Conservation (phyloP, 2,797 vertebrate genomes). For the Holocentrus rufus region DNA sequence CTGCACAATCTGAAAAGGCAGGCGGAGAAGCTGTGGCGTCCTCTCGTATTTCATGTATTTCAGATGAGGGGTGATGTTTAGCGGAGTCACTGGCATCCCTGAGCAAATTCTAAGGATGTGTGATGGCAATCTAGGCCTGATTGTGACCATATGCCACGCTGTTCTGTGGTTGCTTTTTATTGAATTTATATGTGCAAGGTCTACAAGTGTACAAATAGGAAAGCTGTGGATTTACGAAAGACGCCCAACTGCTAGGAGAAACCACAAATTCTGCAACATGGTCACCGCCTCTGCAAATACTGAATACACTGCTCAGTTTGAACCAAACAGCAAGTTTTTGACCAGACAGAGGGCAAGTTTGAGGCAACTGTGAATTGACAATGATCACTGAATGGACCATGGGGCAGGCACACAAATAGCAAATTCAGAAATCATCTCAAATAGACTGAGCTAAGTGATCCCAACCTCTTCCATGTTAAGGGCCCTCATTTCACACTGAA, state of each 20-base stretch:
- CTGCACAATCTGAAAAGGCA: not conserved
- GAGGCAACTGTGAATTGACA: not conserved
- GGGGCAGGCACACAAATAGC: no score
- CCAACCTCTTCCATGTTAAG: not conserved
- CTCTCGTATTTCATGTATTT: not conserved
- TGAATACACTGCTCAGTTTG: not conserved
- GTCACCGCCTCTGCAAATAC: not conserved
- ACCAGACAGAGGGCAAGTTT: not conserved
- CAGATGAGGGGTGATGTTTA: not conserved
- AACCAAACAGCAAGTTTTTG: not conserved
- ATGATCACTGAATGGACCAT: not conserved
- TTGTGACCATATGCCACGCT: not conserved
- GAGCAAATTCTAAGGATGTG: conserved; percentile 12
- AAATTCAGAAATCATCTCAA: not conserved
- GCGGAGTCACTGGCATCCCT: not conserved
- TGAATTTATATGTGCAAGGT: not conserved
- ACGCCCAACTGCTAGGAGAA: not conserved
- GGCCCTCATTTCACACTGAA: not conserved
- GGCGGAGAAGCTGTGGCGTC: conserved; percentile 14
- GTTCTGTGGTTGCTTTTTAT: not conserved
- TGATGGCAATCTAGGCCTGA: not conserved
- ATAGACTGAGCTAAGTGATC: not conserved
- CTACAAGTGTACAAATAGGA: not conserved
- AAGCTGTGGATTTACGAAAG: not conserved
- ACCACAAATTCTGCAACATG: not conserved